Evolutionary conservation across 1,140 invertebrate genomes (phyloP).

Genomic region (Melipona quadrifasciata): DNA sequence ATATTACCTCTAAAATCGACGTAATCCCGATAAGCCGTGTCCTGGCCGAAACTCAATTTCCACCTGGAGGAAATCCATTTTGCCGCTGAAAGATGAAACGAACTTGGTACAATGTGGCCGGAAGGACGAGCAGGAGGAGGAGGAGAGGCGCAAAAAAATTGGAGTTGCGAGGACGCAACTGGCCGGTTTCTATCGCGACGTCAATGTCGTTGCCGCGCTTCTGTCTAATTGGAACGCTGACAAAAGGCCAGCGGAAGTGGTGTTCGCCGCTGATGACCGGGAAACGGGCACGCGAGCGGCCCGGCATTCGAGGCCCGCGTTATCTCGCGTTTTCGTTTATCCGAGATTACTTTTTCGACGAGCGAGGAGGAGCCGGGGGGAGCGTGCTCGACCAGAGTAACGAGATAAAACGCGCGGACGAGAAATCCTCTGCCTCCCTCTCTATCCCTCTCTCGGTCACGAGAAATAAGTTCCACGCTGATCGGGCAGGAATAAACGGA

Average conservation of each 20-base stretch:
- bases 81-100: slow-evolving; percentile 42
- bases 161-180: slow-evolving; percentile 14
- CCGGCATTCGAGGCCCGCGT: neutral
- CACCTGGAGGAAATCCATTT: slow-evolving; percentile 47
- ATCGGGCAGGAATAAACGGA: neutral
- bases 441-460: neutral
- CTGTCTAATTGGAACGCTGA: slow-evolving; percentile 60
- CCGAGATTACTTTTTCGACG: slow-evolving; percentile 31
- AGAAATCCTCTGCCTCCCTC: neutral
- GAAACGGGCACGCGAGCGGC: slow-evolving; percentile 15
- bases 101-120: slow-evolving; percentile 54
- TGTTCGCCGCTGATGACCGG: slow-evolving; percentile 37
- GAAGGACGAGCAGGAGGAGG: slow-evolving; percentile 2
- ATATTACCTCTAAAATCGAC: slow-evolving; percentile 45
- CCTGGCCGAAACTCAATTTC: slow-evolving; percentile 39
- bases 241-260: slow-evolving; percentile 41
- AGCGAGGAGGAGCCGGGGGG: neutral
- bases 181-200: slow-evolving; percentile 27
- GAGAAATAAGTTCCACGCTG: slow-evolving; percentile 17
- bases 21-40: slow-evolving; percentile 40
- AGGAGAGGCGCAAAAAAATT: slow-evolving; percentile 6
- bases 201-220: slow-evolving; percentile 45
- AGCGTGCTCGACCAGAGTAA: slow-evolving; percentile 3
- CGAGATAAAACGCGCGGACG: slow-evolving; percentile 32
- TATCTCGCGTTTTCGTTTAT: slow-evolving; percentile 50